Percentiles rank a stretch among this genome's conserved stretches.
These are phyloP conservation scores for Leuctra nigra DNA, from an alignment of 2,888 invertebrate species.

Conservation along the genomic window DNA sequence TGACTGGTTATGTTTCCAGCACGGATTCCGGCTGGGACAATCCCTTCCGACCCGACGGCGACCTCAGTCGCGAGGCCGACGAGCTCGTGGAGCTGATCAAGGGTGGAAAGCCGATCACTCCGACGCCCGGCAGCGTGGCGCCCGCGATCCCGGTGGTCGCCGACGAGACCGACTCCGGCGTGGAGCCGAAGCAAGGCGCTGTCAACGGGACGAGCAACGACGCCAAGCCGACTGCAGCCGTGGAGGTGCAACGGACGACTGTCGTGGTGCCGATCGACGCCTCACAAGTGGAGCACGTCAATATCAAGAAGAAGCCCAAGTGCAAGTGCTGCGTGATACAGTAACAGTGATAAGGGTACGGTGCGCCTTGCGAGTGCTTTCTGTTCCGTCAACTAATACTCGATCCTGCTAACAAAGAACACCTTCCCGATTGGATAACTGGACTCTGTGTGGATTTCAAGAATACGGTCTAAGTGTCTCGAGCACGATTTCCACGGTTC, in stretches of 20 bases:
- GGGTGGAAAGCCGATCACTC: constrained; percentile 81
- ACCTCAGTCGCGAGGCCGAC: constrained; percentile 89
- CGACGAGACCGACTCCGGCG: constrained; percentile 41
- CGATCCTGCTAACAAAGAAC: too few species aligned
- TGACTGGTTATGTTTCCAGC: constrained; percentile 48
- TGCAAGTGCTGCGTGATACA: constrained; percentile 93
- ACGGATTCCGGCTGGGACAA: constrained; percentile 96
- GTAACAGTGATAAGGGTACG: too few species aligned
- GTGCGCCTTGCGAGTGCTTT: too few species aligned
- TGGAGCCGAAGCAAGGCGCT: constrained; percentile 37
- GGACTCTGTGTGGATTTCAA: too few species aligned
- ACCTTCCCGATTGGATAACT: too few species aligned
- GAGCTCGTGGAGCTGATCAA: constrained; percentile 93
- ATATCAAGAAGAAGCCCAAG: constrained; percentile 91
- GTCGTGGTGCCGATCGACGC: constrained; percentile 65
- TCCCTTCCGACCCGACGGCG: constrained; percentile 94
- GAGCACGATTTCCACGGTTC: too few species aligned
- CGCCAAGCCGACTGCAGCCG: constrained; percentile 44
- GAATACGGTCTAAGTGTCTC: too few species aligned
- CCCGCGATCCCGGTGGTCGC: constrained; percentile 49
- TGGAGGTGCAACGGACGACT: constrained; percentile 65
- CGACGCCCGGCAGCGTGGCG: constrained; percentile 52
- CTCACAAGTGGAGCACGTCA: constrained; percentile 81
- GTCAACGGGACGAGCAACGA: constrained; percentile 38
- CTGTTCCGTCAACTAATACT: too few species aligned